Base-by-base conservation (phyloP, 1,140 invertebrate species). In the Carposina sasakii region DNA sequence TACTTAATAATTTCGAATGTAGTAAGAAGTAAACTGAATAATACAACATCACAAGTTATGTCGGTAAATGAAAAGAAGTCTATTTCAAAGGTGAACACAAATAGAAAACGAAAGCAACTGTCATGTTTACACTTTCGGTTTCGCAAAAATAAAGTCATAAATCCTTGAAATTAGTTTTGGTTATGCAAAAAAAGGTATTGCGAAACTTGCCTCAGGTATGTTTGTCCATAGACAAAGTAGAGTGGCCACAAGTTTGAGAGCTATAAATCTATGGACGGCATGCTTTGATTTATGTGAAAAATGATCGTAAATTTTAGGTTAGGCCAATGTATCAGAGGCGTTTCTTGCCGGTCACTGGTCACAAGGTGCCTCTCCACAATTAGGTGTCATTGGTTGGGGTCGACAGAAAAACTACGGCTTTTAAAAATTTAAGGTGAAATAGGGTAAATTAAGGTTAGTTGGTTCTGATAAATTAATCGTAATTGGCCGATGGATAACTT, bases 251-350 rank as follows among this genome's bases (percentile, higher is more conserved):
- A n/a, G n/a, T n/a, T n/a, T n/a, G 54, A 71, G 57, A 63, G 64
- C 66, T 65, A 83, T 83, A 83, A 81, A 83, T 83, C 77, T 79
- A 54, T 57, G 60, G 74, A 66, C 71, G 75, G 74, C 53, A 46
- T 54, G 66, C 76, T 83, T 83, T 83, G 79, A 81, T 83, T 83
- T 83, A 83, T 83, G 76, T 81, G 76, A 81, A 81, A 83, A 81
- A 83, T 79, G 77, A 81, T 60, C 72, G 67, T 81, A 81, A 81
- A 83, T 83, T 83, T 71, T 62, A 78, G 79, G 77, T 79, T 81
- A 73, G 57, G 65, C 52, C 59, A 61, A 3, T 12, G 55, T 54
- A 58, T 58, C 60, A 63, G 46, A 54, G 63, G 67, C 72, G 65
- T 67, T 64, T 63, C 57, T 50, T 55, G 39, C 33, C 51, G 48